Conservation (phyloP, 2,888 invertebrate species). For the Arenicola marina region DNA sequence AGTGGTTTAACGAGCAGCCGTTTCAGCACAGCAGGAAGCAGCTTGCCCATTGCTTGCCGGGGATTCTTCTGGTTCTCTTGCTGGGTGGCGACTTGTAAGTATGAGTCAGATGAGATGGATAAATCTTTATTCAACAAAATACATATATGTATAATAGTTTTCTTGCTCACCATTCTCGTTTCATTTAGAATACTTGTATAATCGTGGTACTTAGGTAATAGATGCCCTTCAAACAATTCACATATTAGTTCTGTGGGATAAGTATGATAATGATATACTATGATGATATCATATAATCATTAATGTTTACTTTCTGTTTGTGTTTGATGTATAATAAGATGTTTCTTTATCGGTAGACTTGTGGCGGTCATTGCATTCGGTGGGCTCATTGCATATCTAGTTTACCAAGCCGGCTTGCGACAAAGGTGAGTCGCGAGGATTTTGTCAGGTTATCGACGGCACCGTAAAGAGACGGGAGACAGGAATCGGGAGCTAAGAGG, state of each 20-base stretch:
- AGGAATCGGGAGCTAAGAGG: no score
- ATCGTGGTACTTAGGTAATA: not conserved
- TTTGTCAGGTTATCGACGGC: no score
- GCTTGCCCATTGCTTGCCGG: not conserved
- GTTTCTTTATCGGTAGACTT: no score
- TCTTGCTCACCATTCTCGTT: not conserved
- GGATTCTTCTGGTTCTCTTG: not conserved
- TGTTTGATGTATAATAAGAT: no score
- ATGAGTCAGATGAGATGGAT: no score
- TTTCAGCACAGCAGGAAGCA: not conserved
- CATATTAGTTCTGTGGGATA: not conserved
- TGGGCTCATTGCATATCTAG: not conserved
- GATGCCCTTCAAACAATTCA: not conserved
- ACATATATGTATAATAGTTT: not conserved
- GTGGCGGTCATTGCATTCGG: not conserved
- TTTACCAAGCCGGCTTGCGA: not conserved
- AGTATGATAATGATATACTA: not conserved
- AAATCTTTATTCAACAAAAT: not conserved
- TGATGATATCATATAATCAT: not conserved
- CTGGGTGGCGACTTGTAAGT: constrained; percentile 2
- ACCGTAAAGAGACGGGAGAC: no score
- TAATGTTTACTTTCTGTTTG: not conserved
- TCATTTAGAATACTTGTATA: not conserved
- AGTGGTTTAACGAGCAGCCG: not conserved
- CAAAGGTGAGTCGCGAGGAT: not conserved